Base-by-base conservation (phyloP, 2,113 vertebrate genomes). In the Rutilus rutilus region DNA sequence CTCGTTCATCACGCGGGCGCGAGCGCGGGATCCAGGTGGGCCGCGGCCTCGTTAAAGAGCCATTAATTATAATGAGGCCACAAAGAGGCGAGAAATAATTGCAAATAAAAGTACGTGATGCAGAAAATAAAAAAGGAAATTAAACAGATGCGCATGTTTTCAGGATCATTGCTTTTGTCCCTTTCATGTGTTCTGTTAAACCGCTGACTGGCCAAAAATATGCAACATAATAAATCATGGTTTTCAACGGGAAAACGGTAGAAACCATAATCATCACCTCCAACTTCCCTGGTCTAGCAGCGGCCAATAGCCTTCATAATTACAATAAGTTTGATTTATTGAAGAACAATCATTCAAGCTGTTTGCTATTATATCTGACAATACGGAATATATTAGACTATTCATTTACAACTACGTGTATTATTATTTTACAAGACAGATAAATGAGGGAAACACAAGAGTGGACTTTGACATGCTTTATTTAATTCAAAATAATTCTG, bases 81-180 rank as follows among this genome's bases (percentile, higher is more conserved):
- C 91, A 88, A 92, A 93, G 90, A 93, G 92, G 89, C 90, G 89
- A 88, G 90, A 88, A 94, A 94, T 94, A 91, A 95, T 93, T 94
- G 95, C 93, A 93, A 95, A 96, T 96, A 95, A 96, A 96, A 96
- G 87, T 92, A 94, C 92, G 92, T 92, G 94, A 95, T 93, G 94
- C 95, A 95, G 95, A 95, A 96, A 96, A 95, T 95, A 95, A 94
- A 94, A 93, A 91, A 93, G 92, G 90, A 91, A 94, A 95, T 95
- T 93, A 95, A 93, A 94, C 95, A 96, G 95, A 95, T 95, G 95
- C 91, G 94, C 93, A 89, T 88, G 91, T 92, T 94, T 94, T 92
- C 93, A 75, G 95, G 94, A 95, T 95, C 94, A 93, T 92, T 95
- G 94, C 83, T 90, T 93, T 92, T 81, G 93, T 94, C 94, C 94